Conservation (phyloP, 2,797 vertebrate genomes). For the Xerus rutilus region DNA sequence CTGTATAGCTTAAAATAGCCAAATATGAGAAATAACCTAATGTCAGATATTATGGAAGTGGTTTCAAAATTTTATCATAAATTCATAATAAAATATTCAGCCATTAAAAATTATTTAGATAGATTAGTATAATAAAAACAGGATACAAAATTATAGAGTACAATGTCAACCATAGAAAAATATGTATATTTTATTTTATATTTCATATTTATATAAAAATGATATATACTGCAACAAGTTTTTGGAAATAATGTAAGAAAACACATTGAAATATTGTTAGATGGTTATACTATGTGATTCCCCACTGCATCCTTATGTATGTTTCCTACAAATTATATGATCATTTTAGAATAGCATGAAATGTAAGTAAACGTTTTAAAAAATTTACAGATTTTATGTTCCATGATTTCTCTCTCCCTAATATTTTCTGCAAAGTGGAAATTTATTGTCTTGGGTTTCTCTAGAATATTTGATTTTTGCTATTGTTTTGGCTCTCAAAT, state of each 20-base stretch:
- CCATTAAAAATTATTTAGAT: slow-evolving; percentile 56
- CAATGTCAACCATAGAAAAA: background rate
- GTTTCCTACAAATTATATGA: slow-evolving; percentile 36
- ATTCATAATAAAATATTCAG: slow-evolving; percentile 52
- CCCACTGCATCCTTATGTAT: background rate
- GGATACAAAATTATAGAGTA: slow-evolving; percentile 12
- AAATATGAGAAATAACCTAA: slow-evolving; percentile 59
- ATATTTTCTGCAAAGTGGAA: slow-evolving; percentile 47
- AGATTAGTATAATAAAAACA: slow-evolving; percentile 25
- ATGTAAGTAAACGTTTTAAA: background rate
- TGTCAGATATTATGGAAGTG: background rate
- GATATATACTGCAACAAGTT: background rate
- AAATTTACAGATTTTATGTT: slow-evolving; percentile 25
- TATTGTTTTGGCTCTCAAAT: slow-evolving; percentile 70
- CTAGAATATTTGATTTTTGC: slow-evolving; percentile 70
- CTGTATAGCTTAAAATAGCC: background rate
- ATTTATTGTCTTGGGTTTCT: slow-evolving; percentile 65
- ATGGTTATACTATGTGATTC: slow-evolving; percentile 9
- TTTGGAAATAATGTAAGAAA: slow-evolving; percentile 6
- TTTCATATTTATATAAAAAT: background rate
- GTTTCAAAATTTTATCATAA: slow-evolving; percentile 61
- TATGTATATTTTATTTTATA: background rate
- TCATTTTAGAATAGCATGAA: slow-evolving; percentile 49
- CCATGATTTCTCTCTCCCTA: slow-evolving; percentile 36
- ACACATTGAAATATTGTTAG: slow-evolving; percentile 43